Percentiles rank a stretch among this genome's conserved stretches.
Evolutionary conservation across 2,113 vertebrate genomes (phyloP).

Genomic region (Xenopus borealis): DNA sequence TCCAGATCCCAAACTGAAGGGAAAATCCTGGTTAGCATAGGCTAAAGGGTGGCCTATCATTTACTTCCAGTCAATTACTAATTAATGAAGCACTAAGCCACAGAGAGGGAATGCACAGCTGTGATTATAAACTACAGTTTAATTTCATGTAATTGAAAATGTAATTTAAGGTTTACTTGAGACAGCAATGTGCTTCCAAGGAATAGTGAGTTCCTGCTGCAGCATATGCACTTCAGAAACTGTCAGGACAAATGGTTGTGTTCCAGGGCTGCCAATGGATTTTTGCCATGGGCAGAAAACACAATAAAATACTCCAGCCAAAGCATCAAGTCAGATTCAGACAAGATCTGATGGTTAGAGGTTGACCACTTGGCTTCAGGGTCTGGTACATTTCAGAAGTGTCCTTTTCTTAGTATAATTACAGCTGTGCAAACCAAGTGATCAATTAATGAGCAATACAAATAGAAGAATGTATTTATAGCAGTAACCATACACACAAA

Average conservation of each 20-base stretch:
- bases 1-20: constrained; percentile 51
- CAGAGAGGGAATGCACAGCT: constrained; percentile 49
- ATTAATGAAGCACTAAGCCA: constrained; percentile 61
- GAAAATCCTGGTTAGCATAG: constrained; percentile 49
- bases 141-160: constrained; percentile 51
- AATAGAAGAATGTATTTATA: no score
- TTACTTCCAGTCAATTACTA: constrained; percentile 59
- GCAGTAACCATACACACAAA: no score
- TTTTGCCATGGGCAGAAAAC: constrained; percentile 27
- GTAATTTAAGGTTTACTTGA: constrained; percentile 52
- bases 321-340: not conserved
- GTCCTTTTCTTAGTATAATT: no score
- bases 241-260: constrained; percentile 45
- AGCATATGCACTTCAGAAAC: not conserved
- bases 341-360: constrained; percentile 26
- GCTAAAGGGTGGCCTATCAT: constrained; percentile 53
- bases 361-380: not conserved
- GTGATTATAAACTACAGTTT: constrained; percentile 47
- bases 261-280: constrained; percentile 37
- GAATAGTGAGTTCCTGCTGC: constrained; percentile 28
- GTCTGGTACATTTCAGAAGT: no score
- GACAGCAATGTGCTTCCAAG: constrained; percentile 48
- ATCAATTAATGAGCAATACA: no score
- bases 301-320: not conserved
- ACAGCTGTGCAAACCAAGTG: no score